phyloP scores from a whole-genome alignment of 1,140 invertebrate species.

The Copidosoma floridanum region DNA sequence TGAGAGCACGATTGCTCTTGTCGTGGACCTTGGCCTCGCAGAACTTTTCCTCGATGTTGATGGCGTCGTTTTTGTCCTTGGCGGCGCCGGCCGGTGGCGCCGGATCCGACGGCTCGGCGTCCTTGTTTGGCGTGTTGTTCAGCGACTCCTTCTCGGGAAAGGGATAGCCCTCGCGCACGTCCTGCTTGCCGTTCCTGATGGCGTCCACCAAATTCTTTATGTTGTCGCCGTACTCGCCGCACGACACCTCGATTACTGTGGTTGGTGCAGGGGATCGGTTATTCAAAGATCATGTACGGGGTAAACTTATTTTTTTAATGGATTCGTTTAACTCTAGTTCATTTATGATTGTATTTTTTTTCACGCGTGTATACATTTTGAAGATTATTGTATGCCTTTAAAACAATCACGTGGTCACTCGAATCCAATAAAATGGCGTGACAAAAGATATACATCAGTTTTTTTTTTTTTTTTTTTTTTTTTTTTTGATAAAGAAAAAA shows the following conservation, averaged over 20 bases:
- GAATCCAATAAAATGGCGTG: not conserved
- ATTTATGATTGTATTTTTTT: no score
- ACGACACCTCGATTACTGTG: conserved; percentile 91
- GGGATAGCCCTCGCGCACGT: conserved; percentile 66
- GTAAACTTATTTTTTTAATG: no score
- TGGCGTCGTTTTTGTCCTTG: conserved; percentile 57
- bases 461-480: no score
- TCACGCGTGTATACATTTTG: no score
- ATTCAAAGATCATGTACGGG: no score
- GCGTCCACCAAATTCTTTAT: conserved; percentile 80
- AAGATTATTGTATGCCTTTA: no score
- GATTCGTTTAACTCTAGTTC: no score
- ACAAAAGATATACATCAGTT: no score
- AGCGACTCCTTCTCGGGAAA: conserved; percentile 65
- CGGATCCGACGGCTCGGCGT: conserved; percentile 41
- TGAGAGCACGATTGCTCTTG: conserved; percentile 45
- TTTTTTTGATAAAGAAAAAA: conserved; percentile 21
- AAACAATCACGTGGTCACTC: no score
- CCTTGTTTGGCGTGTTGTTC: conserved; percentile 58
- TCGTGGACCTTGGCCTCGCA: conserved; percentile 50
- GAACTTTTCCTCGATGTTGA: conserved; percentile 57
- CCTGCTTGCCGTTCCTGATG: conserved; percentile 77
- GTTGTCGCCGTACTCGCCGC: conserved; percentile 92
- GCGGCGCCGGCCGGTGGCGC: conserved; percentile 44
- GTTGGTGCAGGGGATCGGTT: no score